phyloP scores from a whole-genome alignment of 2,888 invertebrate species.

The Meandrusa payeni region DNA sequence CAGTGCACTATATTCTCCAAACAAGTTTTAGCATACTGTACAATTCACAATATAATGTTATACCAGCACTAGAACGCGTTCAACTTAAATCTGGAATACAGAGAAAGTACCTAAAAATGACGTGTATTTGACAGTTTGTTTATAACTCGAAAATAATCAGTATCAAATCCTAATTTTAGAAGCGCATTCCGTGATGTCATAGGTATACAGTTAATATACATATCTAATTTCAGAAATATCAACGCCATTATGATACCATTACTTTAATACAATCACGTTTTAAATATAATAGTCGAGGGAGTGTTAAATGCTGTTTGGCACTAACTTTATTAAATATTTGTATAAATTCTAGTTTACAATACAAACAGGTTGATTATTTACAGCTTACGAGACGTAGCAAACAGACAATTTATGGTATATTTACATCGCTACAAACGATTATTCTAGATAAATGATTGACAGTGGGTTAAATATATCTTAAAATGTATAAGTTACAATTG shows the following conservation, averaged over 20 bases:
- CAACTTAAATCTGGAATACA: no score
- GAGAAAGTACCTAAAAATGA: conserved; percentile 15
- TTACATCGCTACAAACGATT: conserved; percentile 52
- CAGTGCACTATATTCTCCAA: conserved; percentile 2
- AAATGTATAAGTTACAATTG: conserved; percentile 41
- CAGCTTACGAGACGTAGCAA: conserved; percentile 65
- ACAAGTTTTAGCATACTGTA: no score
- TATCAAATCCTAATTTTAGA: conserved; percentile 55
- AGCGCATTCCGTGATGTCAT: conserved; percentile 53
- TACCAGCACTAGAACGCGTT: no score
- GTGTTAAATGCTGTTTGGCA: conserved; percentile 75
- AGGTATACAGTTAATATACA: conserved; percentile 42
- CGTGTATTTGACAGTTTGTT: conserved; percentile 13
- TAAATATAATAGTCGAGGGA: conserved; percentile 51
- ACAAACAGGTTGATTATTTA: conserved; percentile 69
- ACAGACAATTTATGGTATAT: conserved; percentile 49
- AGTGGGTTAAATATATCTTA: conserved; percentile 35
- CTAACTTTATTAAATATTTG: conserved; percentile 73
- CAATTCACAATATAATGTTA: no score
- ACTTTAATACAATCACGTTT: conserved; percentile 35
- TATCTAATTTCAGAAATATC: conserved; percentile 30
- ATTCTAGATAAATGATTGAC: conserved; percentile 33
- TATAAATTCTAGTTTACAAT: conserved; percentile 62
- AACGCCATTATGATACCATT: conserved; percentile 16
- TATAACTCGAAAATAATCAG: conserved; percentile 26